These are phyloP conservation scores for Druceiella hillmani DNA, from an alignment of 2,888 invertebrate species.

Conservation along the genomic window DNA sequence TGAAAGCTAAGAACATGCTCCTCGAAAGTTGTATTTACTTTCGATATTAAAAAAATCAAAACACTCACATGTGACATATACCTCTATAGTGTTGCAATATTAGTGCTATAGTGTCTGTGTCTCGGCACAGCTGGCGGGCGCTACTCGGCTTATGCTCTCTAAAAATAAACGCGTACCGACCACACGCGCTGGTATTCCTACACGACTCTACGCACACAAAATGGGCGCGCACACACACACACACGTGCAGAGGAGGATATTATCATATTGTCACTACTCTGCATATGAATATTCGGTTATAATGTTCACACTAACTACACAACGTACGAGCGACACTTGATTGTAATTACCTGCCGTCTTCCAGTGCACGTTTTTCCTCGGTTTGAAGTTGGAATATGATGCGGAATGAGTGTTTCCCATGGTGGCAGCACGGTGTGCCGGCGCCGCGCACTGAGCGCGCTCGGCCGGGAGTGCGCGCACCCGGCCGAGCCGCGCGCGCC, in stretches of 20 bases:
- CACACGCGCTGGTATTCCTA: background rate
- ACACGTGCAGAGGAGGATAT: slow-evolving; percentile 16
- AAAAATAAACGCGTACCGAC: too few relatives aligned
- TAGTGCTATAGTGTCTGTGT: too few relatives aligned
- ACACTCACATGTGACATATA: too few relatives aligned
- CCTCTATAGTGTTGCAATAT: too few relatives aligned
- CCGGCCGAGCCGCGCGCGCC: slow-evolving; percentile 19
- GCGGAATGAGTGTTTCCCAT: slow-evolving; percentile 51
- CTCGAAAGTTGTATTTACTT: too few relatives aligned
- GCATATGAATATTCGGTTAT: background rate
- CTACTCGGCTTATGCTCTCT: too few relatives aligned
- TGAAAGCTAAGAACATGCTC: too few relatives aligned
- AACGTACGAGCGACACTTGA: background rate
- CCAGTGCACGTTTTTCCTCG: slow-evolving; percentile 77
- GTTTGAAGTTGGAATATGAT: slow-evolving; percentile 46
- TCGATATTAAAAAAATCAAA: too few relatives aligned
- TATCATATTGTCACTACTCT: slow-evolving; percentile 14
- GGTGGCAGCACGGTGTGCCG: slow-evolving; percentile 38
- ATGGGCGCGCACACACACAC: slow-evolving; percentile 16
- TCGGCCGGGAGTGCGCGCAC: slow-evolving; percentile 27
- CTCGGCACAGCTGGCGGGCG: too few relatives aligned
- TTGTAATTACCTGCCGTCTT: slow-evolving; percentile 71
- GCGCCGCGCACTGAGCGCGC: slow-evolving; percentile 45
- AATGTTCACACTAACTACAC: background rate
- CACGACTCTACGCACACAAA: slow-evolving; percentile 19